A percentile compares a stretch with the other conserved stretches of the same genome.
Evolutionary conservation across 2,113 vertebrate species (phyloP).

Genomic region (Mungos mungo): DNA sequence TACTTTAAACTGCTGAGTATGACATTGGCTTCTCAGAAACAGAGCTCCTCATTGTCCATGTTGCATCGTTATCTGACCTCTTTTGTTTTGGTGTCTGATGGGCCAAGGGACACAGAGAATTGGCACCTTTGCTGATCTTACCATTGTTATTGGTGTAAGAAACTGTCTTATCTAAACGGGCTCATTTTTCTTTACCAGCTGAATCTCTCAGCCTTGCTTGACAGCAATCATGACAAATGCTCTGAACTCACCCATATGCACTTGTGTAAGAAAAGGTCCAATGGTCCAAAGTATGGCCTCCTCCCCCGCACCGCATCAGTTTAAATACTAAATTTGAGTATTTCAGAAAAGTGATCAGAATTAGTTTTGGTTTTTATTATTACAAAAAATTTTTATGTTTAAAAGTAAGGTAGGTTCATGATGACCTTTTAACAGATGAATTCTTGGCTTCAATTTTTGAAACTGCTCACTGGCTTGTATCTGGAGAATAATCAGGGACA

Average conservation of each 20-base stretch:
- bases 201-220: background rate
- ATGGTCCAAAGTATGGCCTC: background rate
- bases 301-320: background rate
- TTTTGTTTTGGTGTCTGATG: background rate
- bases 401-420: background rate
- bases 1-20: background rate
- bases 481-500: background rate
- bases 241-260: background rate
- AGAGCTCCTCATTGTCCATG: background rate
- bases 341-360: background rate
- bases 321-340: background rate
- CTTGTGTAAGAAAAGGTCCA: background rate
- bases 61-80: background rate
- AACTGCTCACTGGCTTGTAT: background rate
- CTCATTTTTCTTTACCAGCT: background rate
- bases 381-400: background rate
- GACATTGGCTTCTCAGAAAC: background rate
- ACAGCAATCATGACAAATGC: background rate
- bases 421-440: background rate
- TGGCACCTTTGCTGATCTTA: background rate
- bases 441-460: background rate
- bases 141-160: background rate
- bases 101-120: background rate
- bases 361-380: background rate
- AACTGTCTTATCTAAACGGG: background rate